Base-by-base conservation (phyloP, 2,797 vertebrate genomes). In the Hapalemur alaotrensis region DNA sequence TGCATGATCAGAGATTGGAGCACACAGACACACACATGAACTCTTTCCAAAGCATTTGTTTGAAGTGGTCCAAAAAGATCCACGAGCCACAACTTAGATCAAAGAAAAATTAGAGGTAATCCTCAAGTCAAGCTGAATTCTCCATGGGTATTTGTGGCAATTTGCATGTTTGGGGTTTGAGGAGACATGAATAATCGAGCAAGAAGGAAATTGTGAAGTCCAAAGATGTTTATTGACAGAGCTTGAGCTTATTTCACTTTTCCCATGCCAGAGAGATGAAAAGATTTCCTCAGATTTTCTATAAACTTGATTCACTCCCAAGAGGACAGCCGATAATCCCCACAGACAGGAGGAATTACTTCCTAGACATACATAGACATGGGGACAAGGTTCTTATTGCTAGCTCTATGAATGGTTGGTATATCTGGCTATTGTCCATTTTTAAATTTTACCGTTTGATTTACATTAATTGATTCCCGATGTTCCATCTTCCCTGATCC, bases 21-120 rank as follows among this genome's bases (percentile, higher is more conserved):
- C 38, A 32, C 30, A 54, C 2, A 50, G 61, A 91, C 38, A 65
- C 17, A 91, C n/a, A 80, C 17, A 43, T 41, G 50, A 85, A 82
- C 41, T 83, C 10, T 46, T 95, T 93, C 93, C 72, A 96, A 81
- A 91, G 59, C 4, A 69, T 7, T 83, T 89, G 61, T 95, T 96
- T 95, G 75, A 97, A 94, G 73, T 50, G 32, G 12, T 57, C 35
- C 25, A 80, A 86, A 81, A 92, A 52, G 54, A 83, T 83, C 35
- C 52, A 48, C 38, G 91, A 63, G 5, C 82, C 89, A 72, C 13
- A 91, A 52, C 43, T 59, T 63, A 89, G 92, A 97, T 97, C 65
- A 97, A 97, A 96, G 85, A 65, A 89, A 91, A 89, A 89, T 87
- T 52, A 92, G 20, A 22, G 38, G 25, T 80, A 95, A 95, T 97